A percentile compares a stretch with the other conserved stretches of the same genome.
Evolutionary conservation across 2,888 invertebrate species (phyloP).

Genomic region (Macrophya alboannulata): DNA sequence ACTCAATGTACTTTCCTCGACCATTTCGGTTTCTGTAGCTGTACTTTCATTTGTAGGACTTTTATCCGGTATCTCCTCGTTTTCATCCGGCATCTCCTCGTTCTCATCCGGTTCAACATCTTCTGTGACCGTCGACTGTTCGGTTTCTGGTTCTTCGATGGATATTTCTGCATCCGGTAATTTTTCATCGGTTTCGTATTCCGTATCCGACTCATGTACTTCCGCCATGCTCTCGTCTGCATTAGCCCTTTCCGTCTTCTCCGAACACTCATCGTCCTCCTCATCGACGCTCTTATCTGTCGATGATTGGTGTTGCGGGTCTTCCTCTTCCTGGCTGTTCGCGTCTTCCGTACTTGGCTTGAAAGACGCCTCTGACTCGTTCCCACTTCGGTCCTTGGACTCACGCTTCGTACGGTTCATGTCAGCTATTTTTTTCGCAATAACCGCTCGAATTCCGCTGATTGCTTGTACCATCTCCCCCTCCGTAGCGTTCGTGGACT

Average conservation of each 20-base stretch:
- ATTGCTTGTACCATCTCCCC: neutral
- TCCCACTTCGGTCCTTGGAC: neutral
- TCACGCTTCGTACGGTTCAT: neutral
- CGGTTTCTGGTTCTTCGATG: neutral
- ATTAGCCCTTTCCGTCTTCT: neutral
- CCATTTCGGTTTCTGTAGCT: neutral
- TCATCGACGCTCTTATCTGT: neutral
- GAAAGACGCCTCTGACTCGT: neutral
- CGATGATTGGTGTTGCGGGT: neutral
- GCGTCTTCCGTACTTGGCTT: neutral
- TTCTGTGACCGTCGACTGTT: neutral
- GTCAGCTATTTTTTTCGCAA: neutral
- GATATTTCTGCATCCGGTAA: slow-evolving; percentile 2
- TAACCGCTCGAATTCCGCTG: neutral
- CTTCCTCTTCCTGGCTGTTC: neutral
- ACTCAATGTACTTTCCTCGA: neutral
- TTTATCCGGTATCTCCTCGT: neutral
- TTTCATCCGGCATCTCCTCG: too few relatives aligned
- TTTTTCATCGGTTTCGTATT: neutral
- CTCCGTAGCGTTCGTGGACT: neutral
- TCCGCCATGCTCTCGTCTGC: slow-evolving; percentile 14
- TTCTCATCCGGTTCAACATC: neutral
- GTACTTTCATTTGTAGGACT: neutral
- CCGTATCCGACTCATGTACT: slow-evolving; percentile 3
- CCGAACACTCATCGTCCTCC: neutral